Conservation (phyloP, 2,888 invertebrate species). For the Tiliacea aurago region DNA sequence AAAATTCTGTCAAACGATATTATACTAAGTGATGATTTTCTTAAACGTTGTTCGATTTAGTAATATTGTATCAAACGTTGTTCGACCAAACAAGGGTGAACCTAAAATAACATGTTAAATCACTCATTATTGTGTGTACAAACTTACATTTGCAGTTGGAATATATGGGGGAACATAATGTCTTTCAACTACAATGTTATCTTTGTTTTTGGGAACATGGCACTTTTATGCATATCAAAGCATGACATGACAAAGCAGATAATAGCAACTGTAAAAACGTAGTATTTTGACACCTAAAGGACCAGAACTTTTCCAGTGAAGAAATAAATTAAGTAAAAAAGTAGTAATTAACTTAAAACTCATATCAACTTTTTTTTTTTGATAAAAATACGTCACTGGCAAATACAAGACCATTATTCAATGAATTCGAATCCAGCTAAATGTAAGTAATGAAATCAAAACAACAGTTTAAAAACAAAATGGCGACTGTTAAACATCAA, state of each 20-base stretch:
- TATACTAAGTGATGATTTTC: too few relatives aligned
- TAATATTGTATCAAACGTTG: too few relatives aligned
- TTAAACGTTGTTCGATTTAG: too few relatives aligned
- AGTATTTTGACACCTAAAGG: background rate
- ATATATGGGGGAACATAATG: too few relatives aligned
- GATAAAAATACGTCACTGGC: background rate
- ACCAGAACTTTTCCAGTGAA: background rate
- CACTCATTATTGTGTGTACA: too few relatives aligned
- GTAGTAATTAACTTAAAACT: background rate
- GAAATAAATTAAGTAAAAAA: background rate
- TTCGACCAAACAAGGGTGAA: too few relatives aligned
- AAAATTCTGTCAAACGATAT: too few relatives aligned
- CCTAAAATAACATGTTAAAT: too few relatives aligned
- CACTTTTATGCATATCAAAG: background rate
- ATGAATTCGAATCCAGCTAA: background rate
- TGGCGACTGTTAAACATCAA: slow-evolving; percentile 5
- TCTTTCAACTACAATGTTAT: too few relatives aligned
- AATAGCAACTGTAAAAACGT: background rate
- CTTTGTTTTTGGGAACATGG: background rate
- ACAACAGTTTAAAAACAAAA: slow-evolving; percentile 35
- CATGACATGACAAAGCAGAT: background rate
- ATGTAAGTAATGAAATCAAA: slow-evolving; percentile 24
- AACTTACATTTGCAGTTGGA: too few relatives aligned
- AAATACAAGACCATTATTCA: background rate
- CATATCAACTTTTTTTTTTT: background rate